Conservation (phyloP, 2,797 vertebrate species). For the Buphagus erythrorhynchus region DNA sequence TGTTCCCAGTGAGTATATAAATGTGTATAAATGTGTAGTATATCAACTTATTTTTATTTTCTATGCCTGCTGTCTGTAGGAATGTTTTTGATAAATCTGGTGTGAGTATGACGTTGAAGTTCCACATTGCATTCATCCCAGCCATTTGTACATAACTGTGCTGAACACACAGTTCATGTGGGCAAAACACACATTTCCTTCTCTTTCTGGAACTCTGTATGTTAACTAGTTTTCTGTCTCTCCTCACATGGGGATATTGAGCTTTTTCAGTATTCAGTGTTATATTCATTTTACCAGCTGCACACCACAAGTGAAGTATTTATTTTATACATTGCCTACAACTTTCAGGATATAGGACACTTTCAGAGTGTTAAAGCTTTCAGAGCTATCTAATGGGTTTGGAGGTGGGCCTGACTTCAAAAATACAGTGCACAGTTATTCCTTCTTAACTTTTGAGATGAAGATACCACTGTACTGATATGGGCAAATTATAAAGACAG, state of each 20-base stretch:
- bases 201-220: background rate
- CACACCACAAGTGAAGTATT: background rate
- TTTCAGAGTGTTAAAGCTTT: too few species aligned
- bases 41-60: background rate
- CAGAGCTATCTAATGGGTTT: background rate
- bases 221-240: background rate
- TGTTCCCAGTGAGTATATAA: background rate
- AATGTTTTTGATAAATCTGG: background rate
- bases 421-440: background rate
- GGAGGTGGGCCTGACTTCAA: background rate
- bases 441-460: background rate
- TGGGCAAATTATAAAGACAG: background rate
- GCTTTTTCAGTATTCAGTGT: background rate
- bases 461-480: background rate
- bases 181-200: background rate
- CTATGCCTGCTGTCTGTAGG: background rate
- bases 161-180: background rate
- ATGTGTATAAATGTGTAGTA: background rate
- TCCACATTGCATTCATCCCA: background rate
- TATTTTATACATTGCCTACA: background rate
- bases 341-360: background rate
- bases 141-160: background rate
- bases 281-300: background rate
- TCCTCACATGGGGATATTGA: background rate
- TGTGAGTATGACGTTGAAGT: background rate